Evolutionary conservation across 1,140 invertebrate species (phyloP), one percentile per base, ranked within the genome.

Genomic region (Heliconius hewitsoni): DNA sequence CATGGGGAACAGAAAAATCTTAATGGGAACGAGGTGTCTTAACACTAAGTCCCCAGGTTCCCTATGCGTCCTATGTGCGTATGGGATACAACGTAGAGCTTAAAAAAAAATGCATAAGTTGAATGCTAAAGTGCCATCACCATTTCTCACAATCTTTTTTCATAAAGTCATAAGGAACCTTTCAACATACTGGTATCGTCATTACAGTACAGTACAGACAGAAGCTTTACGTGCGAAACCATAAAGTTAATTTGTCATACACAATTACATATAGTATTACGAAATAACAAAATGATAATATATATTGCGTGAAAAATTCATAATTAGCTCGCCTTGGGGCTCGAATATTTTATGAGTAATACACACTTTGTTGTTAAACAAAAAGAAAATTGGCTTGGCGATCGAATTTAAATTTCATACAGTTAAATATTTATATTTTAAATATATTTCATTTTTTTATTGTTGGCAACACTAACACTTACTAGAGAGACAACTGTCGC

Each of bases 241-340:
- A 71, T 66, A 57, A 76, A 77, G 55, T 60, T 77, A 83, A 84
- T 84, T 86, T 85, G 80, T 85, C 84, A 85, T 84, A 37, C 76
- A 72, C 77, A 79, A 78, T 77, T 72, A 42, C 70, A 81, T 72
- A 77, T 81, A 75, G 19, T 66, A 11, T 11, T 66, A 30, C 71
- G 73, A 78, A 78, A 74, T 81, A 76, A 85, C 82, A 74, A 77
- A 85, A 66, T 66, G 13, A 82, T 71, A 83, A 79, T 77, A 73
- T 79, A 78, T 76, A 81, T 82, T 83, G 85, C 80, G 85, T 85
- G 81, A 81, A 79, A 83, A 86, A 84, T 85, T 83, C 81, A 82
- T 86, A 88, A 88, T 88, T 82, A 82, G 82, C 76, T 77, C 80
- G 71, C 3, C 73, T 60, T 81, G 23, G 8, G 13, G 42, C 34